A percentile compares a stretch with the other conserved stretches of the same genome.
phyloP scores from a whole-genome alignment of 30 jellyfish, hydroid and myxozoan species.

The Haliclystus octoradiatus region DNA sequence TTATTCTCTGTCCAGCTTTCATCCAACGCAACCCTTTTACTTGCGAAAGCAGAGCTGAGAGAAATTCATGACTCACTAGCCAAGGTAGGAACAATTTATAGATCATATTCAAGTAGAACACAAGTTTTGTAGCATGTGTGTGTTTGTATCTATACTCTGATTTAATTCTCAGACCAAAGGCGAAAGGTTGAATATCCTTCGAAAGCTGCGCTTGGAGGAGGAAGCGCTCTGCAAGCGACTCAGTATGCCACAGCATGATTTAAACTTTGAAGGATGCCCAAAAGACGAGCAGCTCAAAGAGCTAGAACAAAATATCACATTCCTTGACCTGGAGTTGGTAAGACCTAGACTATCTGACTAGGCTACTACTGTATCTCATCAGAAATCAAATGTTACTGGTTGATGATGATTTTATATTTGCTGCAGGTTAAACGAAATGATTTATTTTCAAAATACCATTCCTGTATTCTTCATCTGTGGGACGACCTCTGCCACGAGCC shows the following conservation, averaged over 20 bases:
- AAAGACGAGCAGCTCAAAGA: conserved; percentile 75
- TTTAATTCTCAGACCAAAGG: conserved; percentile 58
- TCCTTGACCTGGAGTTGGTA: conserved; percentile 70
- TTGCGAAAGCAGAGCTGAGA: conserved; percentile 55
- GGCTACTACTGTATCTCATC: background rate
- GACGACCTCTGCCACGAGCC: conserved; percentile 83
- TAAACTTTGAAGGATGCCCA: conserved; percentile 89
- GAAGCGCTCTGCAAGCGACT: conserved; percentile 66
- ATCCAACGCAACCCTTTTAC: conserved; percentile 45
- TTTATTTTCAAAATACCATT: conserved; percentile 67
- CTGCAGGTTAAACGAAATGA: conserved; percentile 59
- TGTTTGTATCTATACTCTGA: no score
- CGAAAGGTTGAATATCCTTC: conserved; percentile 64
- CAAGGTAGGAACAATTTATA: conserved; percentile 32
- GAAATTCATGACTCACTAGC: conserved; percentile 58
- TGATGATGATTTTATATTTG: no score
- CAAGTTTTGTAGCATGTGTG: background rate
- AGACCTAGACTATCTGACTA: background rate
- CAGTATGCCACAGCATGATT: conserved; percentile 76
- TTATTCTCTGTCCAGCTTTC: conserved; percentile 29
- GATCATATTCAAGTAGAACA: background rate
- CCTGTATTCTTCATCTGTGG: conserved; percentile 72
- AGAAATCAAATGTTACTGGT: no score
- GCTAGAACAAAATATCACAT: conserved; percentile 74
- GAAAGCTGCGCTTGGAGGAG: conserved; percentile 70